Evolutionary conservation across 2,888 invertebrate species (phyloP).

Genomic region (Rhopalosiphum nymphaeae): DNA sequence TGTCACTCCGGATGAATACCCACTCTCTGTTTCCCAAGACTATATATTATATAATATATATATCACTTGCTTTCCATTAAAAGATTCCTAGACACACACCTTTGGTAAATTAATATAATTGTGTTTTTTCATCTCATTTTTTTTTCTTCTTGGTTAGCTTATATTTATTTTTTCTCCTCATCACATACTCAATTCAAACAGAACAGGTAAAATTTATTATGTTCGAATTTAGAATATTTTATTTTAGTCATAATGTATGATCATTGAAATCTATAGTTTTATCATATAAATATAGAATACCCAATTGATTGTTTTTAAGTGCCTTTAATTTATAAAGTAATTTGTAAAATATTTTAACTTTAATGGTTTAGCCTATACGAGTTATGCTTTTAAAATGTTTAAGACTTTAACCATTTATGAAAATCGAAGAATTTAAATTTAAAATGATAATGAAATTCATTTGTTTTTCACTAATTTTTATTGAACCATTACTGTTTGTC

Average conservation of each 20-base stretch:
- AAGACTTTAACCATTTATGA: neutral
- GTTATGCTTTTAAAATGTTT: neutral
- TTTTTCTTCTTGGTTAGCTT: neutral
- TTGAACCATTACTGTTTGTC: neutral
- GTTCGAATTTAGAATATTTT: neutral
- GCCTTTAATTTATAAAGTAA: neutral
- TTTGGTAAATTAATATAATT: neutral
- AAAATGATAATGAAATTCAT: neutral
- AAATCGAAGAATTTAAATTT: neutral
- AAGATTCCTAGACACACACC: neutral
- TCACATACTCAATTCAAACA: neutral
- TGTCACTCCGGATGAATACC: slow-evolving; percentile 13
- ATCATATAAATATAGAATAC: neutral
- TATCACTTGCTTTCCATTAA: neutral
- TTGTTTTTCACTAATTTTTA: neutral
- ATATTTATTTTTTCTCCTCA: neutral
- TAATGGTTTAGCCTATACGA: neutral
- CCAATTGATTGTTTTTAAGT: neutral
- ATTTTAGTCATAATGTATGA: neutral
- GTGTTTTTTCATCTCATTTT: neutral
- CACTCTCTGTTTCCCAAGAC: neutral
- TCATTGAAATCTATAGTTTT: neutral
- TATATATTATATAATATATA: neutral
- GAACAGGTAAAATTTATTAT: neutral
- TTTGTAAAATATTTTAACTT: neutral